Evolutionary conservation across 2,888 invertebrate species (phyloP).

Genomic region (Drosophila macrospina): DNA sequence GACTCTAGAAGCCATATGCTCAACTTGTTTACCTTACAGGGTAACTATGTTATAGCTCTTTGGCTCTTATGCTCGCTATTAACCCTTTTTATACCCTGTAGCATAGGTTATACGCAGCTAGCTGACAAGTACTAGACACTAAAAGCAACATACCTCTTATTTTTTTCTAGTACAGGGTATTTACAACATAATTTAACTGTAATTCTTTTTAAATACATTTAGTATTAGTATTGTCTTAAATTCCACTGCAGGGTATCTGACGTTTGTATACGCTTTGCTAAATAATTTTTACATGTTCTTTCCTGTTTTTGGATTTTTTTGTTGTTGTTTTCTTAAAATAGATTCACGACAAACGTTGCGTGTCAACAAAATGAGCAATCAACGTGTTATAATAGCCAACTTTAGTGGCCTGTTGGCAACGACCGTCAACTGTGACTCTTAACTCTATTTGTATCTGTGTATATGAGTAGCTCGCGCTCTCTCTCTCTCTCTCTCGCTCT

Average conservation of each 20-base stretch:
- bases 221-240: neutral
- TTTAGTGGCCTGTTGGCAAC: constrained; percentile 54
- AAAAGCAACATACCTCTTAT: too few relatives aligned
- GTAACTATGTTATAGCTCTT: too few relatives aligned
- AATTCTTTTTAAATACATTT: too few relatives aligned
- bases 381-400: constrained; percentile 61
- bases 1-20: too few relatives aligned
- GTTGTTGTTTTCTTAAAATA: constrained; percentile 46
- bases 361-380: constrained; percentile 76
- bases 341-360: constrained; percentile 61
- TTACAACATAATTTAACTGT: too few relatives aligned
- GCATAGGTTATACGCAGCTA: too few relatives aligned
- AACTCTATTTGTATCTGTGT: constrained; percentile 17
- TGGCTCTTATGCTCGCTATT: too few relatives aligned
- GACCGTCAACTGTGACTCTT: constrained; percentile 25
- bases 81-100: too few relatives aligned
- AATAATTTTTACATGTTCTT: constrained; percentile 14
- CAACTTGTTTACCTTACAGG: too few relatives aligned
- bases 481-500: neutral
- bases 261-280: neutral
- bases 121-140: too few relatives aligned
- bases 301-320: constrained; percentile 21
- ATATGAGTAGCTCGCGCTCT: too few relatives aligned
- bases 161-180: too few relatives aligned
- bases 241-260: constrained; percentile 22